These are phyloP conservation scores for Osmerus eperlanus DNA, from an alignment of 2,113 vertebrate species.

Conservation along the genomic window DNA sequence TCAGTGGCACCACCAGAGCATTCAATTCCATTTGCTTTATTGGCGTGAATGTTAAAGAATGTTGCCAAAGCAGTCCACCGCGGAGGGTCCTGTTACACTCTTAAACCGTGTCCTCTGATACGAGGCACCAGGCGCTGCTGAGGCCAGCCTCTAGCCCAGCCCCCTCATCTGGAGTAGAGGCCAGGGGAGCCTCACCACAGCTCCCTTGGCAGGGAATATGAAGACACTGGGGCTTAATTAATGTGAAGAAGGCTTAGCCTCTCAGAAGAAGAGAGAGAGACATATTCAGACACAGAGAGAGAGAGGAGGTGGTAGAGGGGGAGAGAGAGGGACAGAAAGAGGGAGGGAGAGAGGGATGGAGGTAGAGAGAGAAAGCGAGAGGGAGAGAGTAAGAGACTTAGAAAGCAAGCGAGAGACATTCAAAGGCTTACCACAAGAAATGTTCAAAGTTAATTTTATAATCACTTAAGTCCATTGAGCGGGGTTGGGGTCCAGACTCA, in stretches of 20 bases:
- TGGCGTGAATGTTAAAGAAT: too few relatives aligned
- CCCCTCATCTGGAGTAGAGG: background rate
- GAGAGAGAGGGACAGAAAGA: background rate
- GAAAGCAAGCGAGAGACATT: background rate
- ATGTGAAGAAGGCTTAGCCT: conserved; percentile 45
- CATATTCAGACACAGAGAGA: background rate
- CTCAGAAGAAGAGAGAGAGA: conserved; percentile 29
- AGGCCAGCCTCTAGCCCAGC: too few relatives aligned
- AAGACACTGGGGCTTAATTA: conserved; percentile 54
- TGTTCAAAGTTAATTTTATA: conserved; percentile 52
- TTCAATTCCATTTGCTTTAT: too few relatives aligned
- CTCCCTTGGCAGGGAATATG: conserved; percentile 49
- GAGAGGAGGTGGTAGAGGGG: background rate
- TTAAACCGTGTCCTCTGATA: too few relatives aligned
- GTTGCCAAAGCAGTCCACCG: too few relatives aligned
- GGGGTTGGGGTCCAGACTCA: background rate
- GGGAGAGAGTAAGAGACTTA: background rate
- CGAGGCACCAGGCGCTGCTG: too few relatives aligned
- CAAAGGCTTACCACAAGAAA: conserved; percentile 34
- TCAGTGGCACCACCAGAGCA: too few relatives aligned
- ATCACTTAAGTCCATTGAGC: conserved; percentile 22
- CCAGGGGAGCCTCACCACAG: conserved; percentile 15
- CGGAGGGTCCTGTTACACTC: too few relatives aligned
- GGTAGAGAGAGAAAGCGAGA: background rate
- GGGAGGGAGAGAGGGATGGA: background rate